phyloP scores from a whole-genome alignment of 2,113 vertebrate species.

The Grallaria varia region DNA sequence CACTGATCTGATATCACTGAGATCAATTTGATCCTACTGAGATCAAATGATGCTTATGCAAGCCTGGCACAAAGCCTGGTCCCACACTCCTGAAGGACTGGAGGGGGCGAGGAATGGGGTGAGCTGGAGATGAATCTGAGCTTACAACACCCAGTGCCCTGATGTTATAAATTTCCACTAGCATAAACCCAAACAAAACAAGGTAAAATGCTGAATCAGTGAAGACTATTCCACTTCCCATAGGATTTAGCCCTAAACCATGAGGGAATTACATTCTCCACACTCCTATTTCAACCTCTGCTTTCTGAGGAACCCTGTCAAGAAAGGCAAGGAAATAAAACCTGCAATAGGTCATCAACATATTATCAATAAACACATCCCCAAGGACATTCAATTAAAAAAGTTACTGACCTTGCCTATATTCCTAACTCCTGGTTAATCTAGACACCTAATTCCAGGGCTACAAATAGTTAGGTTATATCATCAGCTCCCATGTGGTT shows the following conservation, averaged over 20 bases:
- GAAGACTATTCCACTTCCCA: neutral
- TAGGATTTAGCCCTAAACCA: neutral
- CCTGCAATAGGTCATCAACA: neutral
- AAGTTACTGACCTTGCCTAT: conserved; percentile 21
- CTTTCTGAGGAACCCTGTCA: neutral
- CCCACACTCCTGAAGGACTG: neutral
- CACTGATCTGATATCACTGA: neutral
- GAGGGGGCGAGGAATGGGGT: neutral
- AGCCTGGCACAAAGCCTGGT: neutral
- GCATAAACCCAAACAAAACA: neutral
- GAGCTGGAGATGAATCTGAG: neutral
- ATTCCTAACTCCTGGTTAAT: conserved; percentile 34
- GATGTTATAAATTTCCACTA: neutral
- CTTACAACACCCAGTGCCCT: neutral
- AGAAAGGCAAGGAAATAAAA: neutral
- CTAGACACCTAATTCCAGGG: neutral
- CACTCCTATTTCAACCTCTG: neutral
- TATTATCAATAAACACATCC: neutral
- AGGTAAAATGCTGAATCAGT: neutral
- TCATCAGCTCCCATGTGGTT: conserved; percentile 22
- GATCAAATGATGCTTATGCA: neutral
- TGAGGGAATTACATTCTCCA: neutral
- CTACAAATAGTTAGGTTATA: conserved; percentile 30
- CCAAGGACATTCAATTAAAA: neutral
- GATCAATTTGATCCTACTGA: neutral